Conservation (phyloP, 2,797 vertebrate genomes). For the Epinephelus coioides region DNA sequence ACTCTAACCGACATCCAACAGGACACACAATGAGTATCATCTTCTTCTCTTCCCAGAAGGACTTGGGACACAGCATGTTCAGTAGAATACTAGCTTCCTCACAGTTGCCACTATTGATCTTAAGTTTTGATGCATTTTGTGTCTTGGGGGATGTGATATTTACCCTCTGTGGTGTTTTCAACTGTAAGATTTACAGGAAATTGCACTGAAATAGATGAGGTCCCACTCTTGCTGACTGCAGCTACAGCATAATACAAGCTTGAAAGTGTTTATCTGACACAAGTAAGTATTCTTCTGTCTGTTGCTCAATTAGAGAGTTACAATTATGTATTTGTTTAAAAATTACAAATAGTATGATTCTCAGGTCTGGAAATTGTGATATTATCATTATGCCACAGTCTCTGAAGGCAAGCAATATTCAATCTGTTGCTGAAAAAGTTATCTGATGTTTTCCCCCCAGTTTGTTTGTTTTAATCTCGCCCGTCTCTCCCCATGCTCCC, state of each 20-base stretch:
- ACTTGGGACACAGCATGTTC: slow-evolving; percentile 13
- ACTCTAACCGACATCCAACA: too few relatives aligned
- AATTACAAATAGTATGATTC: too few relatives aligned
- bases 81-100: not conserved
- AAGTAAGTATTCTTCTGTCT: not conserved
- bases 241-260: not conserved
- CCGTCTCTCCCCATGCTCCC: slow-evolving; percentile 60
- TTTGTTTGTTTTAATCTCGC: slow-evolving; percentile 76
- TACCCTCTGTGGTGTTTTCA: not conserved
- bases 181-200: not conserved
- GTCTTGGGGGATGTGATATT: slow-evolving; percentile 6
- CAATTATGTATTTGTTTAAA: not conserved
- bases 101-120: slow-evolving; percentile 20
- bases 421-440: slow-evolving; percentile 53
- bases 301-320: not conserved
- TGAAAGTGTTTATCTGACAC: not conserved
- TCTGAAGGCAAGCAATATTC: not conserved
- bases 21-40: too few relatives aligned
- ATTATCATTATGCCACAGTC: too few relatives aligned
- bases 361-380: too few relatives aligned
- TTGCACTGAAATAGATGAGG: not conserved
- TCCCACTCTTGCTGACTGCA: not conserved
- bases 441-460: slow-evolving; percentile 28
- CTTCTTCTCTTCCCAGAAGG: not conserved
- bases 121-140: slow-evolving; percentile 15